Evolutionary conservation across 2,113 vertebrate genomes (phyloP).

Genomic region (Oreochromis niloticus): DNA sequence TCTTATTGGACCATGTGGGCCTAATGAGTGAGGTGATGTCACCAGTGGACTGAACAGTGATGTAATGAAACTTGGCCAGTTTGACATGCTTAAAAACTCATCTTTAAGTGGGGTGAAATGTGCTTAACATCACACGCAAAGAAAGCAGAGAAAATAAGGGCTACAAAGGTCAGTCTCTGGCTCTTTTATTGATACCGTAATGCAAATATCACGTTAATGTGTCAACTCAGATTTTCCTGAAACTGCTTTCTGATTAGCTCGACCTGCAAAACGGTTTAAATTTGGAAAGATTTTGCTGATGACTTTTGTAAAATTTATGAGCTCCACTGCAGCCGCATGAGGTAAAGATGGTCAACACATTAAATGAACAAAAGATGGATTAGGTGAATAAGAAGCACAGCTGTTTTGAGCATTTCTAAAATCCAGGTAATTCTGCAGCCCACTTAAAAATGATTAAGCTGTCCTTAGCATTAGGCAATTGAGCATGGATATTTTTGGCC

Average conservation of each 20-base stretch:
- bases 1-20: conserved; percentile 26
- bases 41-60: conserved; percentile 15
- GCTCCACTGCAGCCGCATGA: neutral
- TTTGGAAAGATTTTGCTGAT: neutral
- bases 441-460: neutral
- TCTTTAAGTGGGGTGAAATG: neutral
- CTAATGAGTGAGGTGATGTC: conserved; percentile 51
- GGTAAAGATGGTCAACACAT: neutral
- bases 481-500: neutral
- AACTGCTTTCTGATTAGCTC: neutral
- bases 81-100: neutral
- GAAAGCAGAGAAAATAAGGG: neutral
- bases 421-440: neutral
- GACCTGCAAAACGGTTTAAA: neutral
- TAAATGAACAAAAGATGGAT: neutral
- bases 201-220: neutral
- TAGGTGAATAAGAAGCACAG: neutral
- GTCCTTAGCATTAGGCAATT: neutral
- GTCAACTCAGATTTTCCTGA: neutral
- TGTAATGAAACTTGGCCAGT: conserved; percentile 21
- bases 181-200: neutral
- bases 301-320: neutral
- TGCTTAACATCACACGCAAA: neutral
- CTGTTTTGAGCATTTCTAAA: neutral
- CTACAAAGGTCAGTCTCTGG: neutral